Percentiles rank a stretch among this genome's conserved stretches.
phyloP scores from a whole-genome alignment of 2,113 vertebrate genomes.

The Mola mola region DNA sequence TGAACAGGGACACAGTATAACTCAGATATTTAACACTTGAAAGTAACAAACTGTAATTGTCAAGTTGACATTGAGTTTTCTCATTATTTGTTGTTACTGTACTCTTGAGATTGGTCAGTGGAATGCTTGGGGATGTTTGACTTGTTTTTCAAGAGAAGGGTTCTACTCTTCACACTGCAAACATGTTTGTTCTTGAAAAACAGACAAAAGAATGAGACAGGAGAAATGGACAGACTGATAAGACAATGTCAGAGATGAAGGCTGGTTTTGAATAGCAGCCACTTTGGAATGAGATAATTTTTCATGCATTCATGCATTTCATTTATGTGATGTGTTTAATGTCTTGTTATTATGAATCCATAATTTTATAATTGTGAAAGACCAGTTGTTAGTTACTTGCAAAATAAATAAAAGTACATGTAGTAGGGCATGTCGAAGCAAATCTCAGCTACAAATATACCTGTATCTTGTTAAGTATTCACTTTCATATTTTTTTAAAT shows the following conservation, averaged over 20 bases:
- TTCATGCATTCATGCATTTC: slow-evolving; percentile 37
- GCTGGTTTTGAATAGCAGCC: neutral
- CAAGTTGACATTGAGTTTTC: slow-evolving; percentile 9
- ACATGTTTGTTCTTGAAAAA: slow-evolving; percentile 65
- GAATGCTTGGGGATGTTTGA: slow-evolving; percentile 40
- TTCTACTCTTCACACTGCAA: slow-evolving; percentile 27
- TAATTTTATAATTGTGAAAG: slow-evolving; percentile 13
- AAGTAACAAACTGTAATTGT: slow-evolving; percentile 25
- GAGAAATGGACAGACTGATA: slow-evolving; percentile 19
- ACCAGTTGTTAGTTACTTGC: too few species aligned
- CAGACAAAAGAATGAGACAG: slow-evolving; percentile 16
- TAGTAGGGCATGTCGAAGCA: too few species aligned
- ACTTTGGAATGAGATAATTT: too few species aligned
- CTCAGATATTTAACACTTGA: slow-evolving; percentile 7
- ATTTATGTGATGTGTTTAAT: slow-evolving; percentile 24
- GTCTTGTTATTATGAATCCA: neutral
- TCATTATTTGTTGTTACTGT: slow-evolving; percentile 27
- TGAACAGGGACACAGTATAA: slow-evolving; percentile 7
- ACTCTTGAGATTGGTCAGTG: slow-evolving; percentile 19
- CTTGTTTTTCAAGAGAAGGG: slow-evolving; percentile 43
- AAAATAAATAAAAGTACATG: too few species aligned
- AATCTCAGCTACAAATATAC: too few species aligned
- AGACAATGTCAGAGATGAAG: slow-evolving; percentile 18
- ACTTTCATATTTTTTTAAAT: too few species aligned
- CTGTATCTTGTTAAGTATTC: too few species aligned